Conservation (phyloP, 2,797 vertebrate species). For the Otolemur crassicaudatus region DNA sequence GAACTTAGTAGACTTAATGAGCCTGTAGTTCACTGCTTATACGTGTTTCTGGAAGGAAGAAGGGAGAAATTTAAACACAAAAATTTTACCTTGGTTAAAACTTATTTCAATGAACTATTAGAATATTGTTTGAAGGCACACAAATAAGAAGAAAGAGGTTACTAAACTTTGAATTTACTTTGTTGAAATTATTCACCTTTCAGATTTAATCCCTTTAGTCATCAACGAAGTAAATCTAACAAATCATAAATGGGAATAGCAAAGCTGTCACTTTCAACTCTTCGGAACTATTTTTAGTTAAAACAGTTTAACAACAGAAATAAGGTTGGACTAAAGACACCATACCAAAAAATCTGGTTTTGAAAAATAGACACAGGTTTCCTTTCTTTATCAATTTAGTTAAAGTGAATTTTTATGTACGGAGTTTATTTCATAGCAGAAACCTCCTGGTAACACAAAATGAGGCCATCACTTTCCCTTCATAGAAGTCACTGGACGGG, state of each 20-base stretch:
- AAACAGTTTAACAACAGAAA: background rate
- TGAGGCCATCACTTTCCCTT: slow-evolving; percentile 11
- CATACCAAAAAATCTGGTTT: slow-evolving; percentile 19
- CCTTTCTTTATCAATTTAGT: background rate
- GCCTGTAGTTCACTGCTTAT: background rate
- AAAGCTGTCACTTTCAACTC: slow-evolving; percentile 11
- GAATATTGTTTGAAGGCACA: slow-evolving; percentile 27
- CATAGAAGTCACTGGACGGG: slow-evolving; percentile 13
- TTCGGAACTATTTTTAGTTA: slow-evolving; percentile 24
- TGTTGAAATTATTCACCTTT: background rate
- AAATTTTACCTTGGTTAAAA: slow-evolving; percentile 34
- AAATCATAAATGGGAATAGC: background rate
- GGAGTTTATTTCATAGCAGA: slow-evolving; percentile 24
- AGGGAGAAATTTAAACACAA: background rate
- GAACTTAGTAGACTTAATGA: background rate
- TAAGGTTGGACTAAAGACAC: background rate
- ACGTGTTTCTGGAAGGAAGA: background rate
- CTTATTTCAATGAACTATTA: background rate
- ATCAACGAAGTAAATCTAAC: background rate
- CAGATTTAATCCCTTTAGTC: background rate
- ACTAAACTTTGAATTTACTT: slow-evolving; percentile 3
- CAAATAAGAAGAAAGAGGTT: background rate
- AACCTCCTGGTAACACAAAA: background rate
- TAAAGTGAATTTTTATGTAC: slow-evolving; percentile 26
- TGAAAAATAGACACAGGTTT: background rate